Percentiles rank a stretch among this genome's conserved stretches.
phyloP scores from a whole-genome alignment of 2,888 invertebrate genomes.

The Parnassius mnemosyne region DNA sequence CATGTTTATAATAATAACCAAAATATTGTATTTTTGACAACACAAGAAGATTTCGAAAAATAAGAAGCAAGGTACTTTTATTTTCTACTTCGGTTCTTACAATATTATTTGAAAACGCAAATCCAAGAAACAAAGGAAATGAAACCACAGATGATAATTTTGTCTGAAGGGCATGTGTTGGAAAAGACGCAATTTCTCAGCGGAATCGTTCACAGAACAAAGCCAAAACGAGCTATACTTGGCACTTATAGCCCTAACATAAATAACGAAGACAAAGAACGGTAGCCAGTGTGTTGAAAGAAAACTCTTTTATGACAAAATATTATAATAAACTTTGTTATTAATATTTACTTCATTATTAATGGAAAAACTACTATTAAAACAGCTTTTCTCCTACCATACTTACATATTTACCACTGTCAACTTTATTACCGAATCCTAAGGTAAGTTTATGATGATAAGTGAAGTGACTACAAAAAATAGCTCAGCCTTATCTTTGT shows the following conservation, averaged over 20 bases:
- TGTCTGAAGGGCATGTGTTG: constrained; percentile 24
- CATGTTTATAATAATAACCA: too few species aligned
- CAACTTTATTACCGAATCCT: not conserved
- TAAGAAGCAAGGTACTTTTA: too few species aligned
- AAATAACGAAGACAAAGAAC: constrained; percentile 22
- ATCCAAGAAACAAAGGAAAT: constrained; percentile 12
- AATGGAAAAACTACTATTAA: too few species aligned
- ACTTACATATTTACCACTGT: not conserved
- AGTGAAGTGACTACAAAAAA: constrained; percentile 17
- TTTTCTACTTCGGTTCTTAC: too few species aligned
- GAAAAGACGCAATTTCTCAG: constrained; percentile 23
- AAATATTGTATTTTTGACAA: too few species aligned
- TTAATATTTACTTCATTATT: too few species aligned
- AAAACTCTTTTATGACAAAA: constrained; percentile 7
- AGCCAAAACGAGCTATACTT: constrained; percentile 16
- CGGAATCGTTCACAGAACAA: constrained; percentile 22
- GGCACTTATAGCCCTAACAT: constrained; percentile 20
- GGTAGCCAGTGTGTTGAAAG: constrained; percentile 16
- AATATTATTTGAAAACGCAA: constrained; percentile 5
- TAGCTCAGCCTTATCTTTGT: constrained; percentile 8
- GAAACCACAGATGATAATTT: constrained; percentile 24
- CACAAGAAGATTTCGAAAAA: too few species aligned
- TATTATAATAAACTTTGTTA: not conserved
- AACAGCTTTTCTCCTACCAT: too few species aligned
- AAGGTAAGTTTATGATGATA: not conserved